Base-by-base conservation (phyloP, 2,888 invertebrate genomes). In the Aphidius colemani region DNA sequence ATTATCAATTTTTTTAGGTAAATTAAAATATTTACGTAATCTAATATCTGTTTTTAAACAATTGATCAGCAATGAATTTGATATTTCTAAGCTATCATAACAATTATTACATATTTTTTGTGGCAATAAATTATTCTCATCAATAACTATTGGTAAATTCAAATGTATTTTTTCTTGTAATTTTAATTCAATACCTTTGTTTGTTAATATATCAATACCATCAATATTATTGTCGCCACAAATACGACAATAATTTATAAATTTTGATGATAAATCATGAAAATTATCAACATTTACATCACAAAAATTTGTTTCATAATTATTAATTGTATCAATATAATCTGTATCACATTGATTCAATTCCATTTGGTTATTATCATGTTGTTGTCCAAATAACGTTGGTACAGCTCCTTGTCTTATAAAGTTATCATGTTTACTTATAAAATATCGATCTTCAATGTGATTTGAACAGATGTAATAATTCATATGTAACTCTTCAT, bases 81-180 rank as follows among this genome's bases (percentile, higher is more conserved):
- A 66, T 18, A 66, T 59, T 65, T 78, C 77, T 7, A 78, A 55
- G 67, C 74, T 75, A 1, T 71, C 66, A 50, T 67, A 74, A 61
- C 78, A 78, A 46, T 72, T 69, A 4, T 57, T 49, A 44, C 78
- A 78, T 13, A 78, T 65, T 65, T 72, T 74, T 43, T 70, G 73
- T 6, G 77, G 75, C 68, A 76, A 66, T 7, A 63, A 44, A 49
- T 78, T 78, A 3, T 69, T 64, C 9, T 53, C 39, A 11, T 70
- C 63, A 10, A 76, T 45, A 7, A 53, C 50, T 13, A 80, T 75
- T 13, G 80, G 78, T 57, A 78, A 70, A 65, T 77, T 73, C 55
- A 77, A 65, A 46, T 62, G 67, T 49, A 80, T 77, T 67, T 77
- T 80, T n/a, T 76, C 73, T 59, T 66, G 70, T 10, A 78, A 50